Evolutionary conservation across 1,140 invertebrate genomes (phyloP), one percentile per base, ranked within the genome.

Genomic region (Phymastichus coffea): DNA sequence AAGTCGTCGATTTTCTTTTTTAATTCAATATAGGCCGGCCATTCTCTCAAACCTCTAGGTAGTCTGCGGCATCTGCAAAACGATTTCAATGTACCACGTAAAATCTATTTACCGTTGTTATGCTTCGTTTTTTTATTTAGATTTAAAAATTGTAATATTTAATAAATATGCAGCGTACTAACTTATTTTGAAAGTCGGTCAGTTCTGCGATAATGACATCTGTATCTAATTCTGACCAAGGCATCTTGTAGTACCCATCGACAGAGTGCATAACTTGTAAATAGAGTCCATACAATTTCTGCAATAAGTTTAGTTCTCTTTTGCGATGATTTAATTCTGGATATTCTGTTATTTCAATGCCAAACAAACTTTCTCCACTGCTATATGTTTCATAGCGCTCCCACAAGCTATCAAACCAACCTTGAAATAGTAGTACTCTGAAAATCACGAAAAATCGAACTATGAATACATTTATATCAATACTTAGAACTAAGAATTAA

Each of bases 1-100:
- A 95, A 95, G 66, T 95, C 91, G 63, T 94, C 92, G 63, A 96
- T 93, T 72, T 91, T 94, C 63, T 90, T 91, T 65, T 92, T 94
- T 44, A 95, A 75, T 65, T 93, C 91, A 23, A 89, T 86, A 75
- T 84, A 96, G 0, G 93, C 93, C 3, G 90, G 90, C 92, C 93
- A 95, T 55, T 92, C 89, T 79, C 90, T 91, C 83, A 95, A 87
- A 6, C 83, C 91, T 77, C 85, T 88, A 0, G 93, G 93, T 30
- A 95, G 76, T 66, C 89, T 89, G 4, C 87, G 84, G 70, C 89
- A 91, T 69, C 88, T 88, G 28, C 25, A 55, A 66, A 62, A 48
- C 38, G 19, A 52, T 44, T 53, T 41, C 10, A 26, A 40, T 56
- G 26, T 51, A 7, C 14, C 10, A 56, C 10, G 8, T n/a, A n/a